A percentile compares a stretch with the other conserved stretches of the same genome.
These are phyloP conservation scores for Ceryle rudis DNA, from an alignment of 2,797 vertebrate species.

Conservation along the genomic window DNA sequence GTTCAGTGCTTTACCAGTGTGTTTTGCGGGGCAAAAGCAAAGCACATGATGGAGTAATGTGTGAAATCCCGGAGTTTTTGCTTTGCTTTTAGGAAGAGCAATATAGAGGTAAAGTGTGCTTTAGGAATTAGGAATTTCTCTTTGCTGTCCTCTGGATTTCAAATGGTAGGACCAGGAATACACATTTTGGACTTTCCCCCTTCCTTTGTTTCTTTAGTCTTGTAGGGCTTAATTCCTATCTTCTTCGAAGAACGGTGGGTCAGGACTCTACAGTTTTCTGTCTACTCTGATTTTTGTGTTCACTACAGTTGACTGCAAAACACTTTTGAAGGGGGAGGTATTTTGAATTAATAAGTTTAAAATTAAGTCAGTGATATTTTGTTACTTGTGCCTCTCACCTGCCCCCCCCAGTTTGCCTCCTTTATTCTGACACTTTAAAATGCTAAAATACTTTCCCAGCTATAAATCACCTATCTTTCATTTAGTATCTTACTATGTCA, in stretches of 20 bases:
- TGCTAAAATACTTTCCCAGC: neutral
- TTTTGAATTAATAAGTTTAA: neutral
- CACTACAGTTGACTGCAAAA: neutral
- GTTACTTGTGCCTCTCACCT: neutral
- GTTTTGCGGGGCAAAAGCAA: neutral
- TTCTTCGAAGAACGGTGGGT: neutral
- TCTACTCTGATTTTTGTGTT: neutral
- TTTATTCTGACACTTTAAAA: neutral
- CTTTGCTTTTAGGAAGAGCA: neutral
- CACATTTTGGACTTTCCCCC: neutral
- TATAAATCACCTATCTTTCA: neutral
- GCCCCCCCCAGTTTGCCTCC: fast-evolving
- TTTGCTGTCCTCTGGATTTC: neutral
- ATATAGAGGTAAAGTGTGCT: neutral
- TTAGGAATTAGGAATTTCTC: neutral
- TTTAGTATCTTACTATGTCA: neutral
- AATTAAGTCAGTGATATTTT: neutral
- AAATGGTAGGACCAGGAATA: neutral
- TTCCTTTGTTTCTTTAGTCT: neutral
- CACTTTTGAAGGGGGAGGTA: neutral
- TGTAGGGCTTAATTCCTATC: neutral
- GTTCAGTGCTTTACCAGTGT: neutral
- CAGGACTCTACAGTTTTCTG: neutral
- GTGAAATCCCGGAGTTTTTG: neutral
- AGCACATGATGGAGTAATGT: neutral